Evolutionary conservation across 1,140 invertebrate species (phyloP).

Genomic region (Drosophila kurseongensis): DNA sequence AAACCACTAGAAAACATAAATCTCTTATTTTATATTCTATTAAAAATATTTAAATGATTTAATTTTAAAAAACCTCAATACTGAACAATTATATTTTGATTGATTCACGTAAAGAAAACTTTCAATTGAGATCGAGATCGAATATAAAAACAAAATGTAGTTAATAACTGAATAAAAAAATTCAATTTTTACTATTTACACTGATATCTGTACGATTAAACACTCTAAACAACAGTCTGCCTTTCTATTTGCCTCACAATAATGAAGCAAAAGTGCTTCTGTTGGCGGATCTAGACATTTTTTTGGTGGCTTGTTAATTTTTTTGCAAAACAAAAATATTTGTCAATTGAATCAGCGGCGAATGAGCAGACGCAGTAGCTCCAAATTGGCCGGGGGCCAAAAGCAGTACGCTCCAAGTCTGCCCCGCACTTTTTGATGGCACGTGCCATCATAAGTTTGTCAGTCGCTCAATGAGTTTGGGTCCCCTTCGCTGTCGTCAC

Average conservation of each 20-base stretch:
- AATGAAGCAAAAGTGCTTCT: not conserved
- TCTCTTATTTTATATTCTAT: not conserved
- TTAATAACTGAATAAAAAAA: not conserved
- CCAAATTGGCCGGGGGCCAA: constrained; percentile 42
- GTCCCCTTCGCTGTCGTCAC: constrained; percentile 27
- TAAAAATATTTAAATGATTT: not conserved
- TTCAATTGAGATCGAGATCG: not conserved
- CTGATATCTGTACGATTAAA: not conserved
- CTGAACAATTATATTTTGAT: not conserved
- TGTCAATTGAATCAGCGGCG: constrained; percentile 25
- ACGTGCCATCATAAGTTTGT: constrained; percentile 54
- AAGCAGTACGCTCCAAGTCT: constrained; percentile 29
- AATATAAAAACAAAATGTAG: too few relatives aligned
- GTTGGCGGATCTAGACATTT: constrained; percentile 1
- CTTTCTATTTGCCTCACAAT: constrained; percentile 6
- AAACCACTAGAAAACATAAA: constrained; percentile 16
- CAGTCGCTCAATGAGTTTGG: constrained; percentile 23
- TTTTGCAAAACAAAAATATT: constrained; percentile 27
- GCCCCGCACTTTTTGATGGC: constrained; percentile 32
- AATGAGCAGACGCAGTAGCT: constrained; percentile 11
- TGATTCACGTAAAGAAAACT: not conserved
- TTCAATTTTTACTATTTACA: constrained; percentile 1
- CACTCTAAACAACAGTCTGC: not conserved
- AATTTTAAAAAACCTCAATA: not conserved
- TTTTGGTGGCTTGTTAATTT: constrained; percentile 10